Percentiles rank a stretch among this genome's conserved stretches.
Conservation (phyloP, 2,797 vertebrate species). For the Chaenodraco wilsoni region DNA sequence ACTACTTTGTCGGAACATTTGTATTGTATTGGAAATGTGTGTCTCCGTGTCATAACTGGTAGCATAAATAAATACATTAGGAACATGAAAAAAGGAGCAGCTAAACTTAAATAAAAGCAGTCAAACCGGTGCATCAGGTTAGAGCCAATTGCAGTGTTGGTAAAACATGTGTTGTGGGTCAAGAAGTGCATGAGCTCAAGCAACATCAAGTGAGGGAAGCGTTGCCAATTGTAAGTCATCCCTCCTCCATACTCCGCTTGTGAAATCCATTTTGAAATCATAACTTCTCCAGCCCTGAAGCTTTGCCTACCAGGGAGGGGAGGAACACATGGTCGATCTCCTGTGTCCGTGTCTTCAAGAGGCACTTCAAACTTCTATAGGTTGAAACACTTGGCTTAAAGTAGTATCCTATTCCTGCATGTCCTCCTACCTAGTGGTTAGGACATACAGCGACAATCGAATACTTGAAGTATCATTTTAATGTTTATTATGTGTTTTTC, state of each 20-base stretch:
- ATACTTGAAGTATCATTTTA: not conserved
- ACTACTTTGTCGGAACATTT: not conserved
- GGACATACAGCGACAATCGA: not conserved
- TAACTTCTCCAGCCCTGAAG: constrained; percentile 7
- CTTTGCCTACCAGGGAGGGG: constrained; percentile 4
- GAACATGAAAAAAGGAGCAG: not conserved
- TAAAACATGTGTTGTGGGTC: constrained; percentile 24
- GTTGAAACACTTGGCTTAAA: not conserved
- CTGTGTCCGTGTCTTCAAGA: not conserved
- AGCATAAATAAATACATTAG: not conserved
- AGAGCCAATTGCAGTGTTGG: constrained; percentile 7
- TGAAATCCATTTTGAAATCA: constrained; percentile 24
- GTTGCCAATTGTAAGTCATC: constrained; percentile 13
- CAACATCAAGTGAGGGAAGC: constrained; percentile 14
- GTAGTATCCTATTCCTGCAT: not conserved
- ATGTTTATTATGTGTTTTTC: not conserved
- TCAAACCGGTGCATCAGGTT: constrained; percentile 47
- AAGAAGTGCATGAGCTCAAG: constrained; percentile 32
- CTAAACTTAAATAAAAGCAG: not conserved
- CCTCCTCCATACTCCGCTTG: constrained; percentile 9
- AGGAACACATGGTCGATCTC: not conserved
- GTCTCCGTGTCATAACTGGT: not conserved
- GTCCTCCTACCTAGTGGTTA: not conserved
- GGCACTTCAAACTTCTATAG: not conserved
- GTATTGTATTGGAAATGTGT: not conserved